Evolutionary conservation across 2,888 invertebrate species (phyloP), one percentile per base, ranked within the genome.

Genomic region (Hymenopus coronatus): DNA sequence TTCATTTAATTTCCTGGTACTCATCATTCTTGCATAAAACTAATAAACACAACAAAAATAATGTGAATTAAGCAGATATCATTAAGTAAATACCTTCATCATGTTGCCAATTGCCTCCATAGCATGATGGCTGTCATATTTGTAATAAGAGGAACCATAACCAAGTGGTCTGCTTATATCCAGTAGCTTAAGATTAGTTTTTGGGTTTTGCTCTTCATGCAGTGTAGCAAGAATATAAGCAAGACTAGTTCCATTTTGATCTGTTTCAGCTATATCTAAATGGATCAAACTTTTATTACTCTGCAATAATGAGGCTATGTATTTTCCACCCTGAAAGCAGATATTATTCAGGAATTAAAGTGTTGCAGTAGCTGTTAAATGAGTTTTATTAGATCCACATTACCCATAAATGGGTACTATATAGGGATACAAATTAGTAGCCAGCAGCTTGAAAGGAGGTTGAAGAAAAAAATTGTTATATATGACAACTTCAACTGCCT

Each of bases 211-310:
- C 89, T 94, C 94, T 3, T 91, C 91, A 91, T 94, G 93, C 27
- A 95, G 91, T 0, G 94, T 93, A 9, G 94, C 93, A 4, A 94
- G 91, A 14, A 95, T 93, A 8, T 94, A 83, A 91, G 95, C 94
- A 0, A 96, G 93, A 90, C 95, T 95, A 0, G 94, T 93, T 30
- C 95, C 91, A 0, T 94, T 95, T 89, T 95, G 95, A 84, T 94
- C 94, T 0, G 95, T 94, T 91, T 96, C 94, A 0, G 94, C 95
- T 3, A 96, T 93, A 91, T 96, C 95, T 27, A 95, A 92, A 89
- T 93, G 94, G 89, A 94, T 92, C 0, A 96, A 92, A 40, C 92
- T 92, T 0, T 91, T 92, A 91, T 95, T 95, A 25, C 93, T 92
- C 3, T 92, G 92, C 3, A 96, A 91, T 88, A 95, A 93, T 46